These are phyloP conservation scores for Apamea epomidion DNA, from an alignment of 2,888 invertebrate species.

Conservation along the genomic window DNA sequence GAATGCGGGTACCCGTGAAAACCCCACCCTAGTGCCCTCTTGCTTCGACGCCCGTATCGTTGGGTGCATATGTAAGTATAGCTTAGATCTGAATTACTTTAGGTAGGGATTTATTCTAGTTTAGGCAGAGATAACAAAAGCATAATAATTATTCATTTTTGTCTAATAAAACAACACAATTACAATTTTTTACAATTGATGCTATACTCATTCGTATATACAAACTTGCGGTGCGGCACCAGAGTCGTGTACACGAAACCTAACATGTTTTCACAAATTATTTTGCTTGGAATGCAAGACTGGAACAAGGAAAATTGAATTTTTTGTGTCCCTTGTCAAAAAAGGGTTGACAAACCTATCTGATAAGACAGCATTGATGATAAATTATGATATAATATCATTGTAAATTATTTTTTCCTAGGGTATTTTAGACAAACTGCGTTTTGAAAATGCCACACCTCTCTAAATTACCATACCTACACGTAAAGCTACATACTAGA, in stretches of 20 bases:
- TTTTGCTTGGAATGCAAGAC: not conserved
- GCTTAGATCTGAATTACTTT: not conserved
- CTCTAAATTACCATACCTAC: too few species aligned
- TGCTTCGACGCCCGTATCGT: constrained; percentile 97
- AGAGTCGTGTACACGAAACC: not conserved
- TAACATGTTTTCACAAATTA: not conserved
- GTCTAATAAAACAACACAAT: not conserved
- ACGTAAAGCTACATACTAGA: not conserved
- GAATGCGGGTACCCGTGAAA: constrained; percentile 95
- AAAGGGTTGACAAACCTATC: not conserved
- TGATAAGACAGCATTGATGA: too few species aligned
- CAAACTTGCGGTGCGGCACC: too few species aligned
- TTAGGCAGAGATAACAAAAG: not conserved
- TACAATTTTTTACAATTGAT: too few species aligned
- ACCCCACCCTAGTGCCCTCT: constrained; percentile 97
- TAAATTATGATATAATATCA: constrained; percentile 1
- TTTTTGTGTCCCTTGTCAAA: too few species aligned
- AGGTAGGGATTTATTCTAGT: not conserved
- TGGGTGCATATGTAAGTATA: constrained; percentile 96
- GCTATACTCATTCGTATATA: too few species aligned
- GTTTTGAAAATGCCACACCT: not conserved
- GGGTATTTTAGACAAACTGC: not conserved
- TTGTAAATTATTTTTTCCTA: not conserved
- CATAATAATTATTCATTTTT: not conserved
- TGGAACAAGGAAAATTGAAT: not conserved